Percentiles rank a stretch among this genome's conserved stretches.
phyloP scores from a whole-genome alignment of 2,797 vertebrate species.

The Phylloscopus collybita region DNA sequence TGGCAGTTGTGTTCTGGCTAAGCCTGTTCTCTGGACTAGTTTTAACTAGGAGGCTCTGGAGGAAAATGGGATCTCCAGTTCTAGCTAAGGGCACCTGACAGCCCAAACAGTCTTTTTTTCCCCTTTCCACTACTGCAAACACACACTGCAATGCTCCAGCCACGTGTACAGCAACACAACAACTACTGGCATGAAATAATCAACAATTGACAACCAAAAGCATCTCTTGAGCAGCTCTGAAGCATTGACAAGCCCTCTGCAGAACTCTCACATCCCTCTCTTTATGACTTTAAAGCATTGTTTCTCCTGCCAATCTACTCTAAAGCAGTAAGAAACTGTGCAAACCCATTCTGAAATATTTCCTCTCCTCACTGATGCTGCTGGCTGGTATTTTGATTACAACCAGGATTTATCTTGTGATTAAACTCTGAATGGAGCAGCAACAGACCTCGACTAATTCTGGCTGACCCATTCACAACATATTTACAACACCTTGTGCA shows the following conservation, averaged over 20 bases:
- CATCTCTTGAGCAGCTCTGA: background rate
- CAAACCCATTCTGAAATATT: background rate
- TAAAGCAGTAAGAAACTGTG: background rate
- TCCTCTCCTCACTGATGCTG: background rate
- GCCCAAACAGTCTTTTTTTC: background rate
- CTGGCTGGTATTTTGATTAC: background rate
- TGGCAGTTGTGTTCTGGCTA: background rate
- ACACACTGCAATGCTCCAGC: background rate
- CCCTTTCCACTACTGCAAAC: background rate
- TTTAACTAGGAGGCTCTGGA: background rate
- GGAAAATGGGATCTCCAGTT: background rate
- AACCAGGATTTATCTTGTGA: background rate
- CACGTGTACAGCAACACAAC: rapidly evolving
- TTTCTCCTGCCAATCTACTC: background rate
- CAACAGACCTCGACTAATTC: background rate
- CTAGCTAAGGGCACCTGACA: background rate
- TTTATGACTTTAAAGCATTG: background rate
- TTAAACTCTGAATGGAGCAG: background rate
- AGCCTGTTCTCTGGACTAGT: background rate
- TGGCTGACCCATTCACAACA: background rate
- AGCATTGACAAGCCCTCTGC: too few relatives aligned
- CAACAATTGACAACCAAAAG: background rate
- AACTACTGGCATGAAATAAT: background rate
- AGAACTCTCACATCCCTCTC: background rate
- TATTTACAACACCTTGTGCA: rapidly evolving